Conservation (phyloP, 53 echinoderm and acorn worm genomes). For the Pentamera pediparva region DNA sequence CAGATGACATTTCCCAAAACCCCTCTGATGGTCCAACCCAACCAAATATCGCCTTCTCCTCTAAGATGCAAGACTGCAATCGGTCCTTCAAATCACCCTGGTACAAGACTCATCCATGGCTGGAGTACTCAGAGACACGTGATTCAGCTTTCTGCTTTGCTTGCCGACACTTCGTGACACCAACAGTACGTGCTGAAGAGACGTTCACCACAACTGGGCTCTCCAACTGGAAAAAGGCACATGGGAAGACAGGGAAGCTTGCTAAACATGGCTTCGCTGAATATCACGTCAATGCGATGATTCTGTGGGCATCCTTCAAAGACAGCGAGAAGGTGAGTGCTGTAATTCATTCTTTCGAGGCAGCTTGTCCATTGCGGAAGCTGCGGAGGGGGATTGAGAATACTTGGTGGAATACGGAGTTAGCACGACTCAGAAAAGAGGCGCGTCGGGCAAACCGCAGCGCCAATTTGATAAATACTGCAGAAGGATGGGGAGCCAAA, state of each 20-base stretch:
- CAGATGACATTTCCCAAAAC: too few relatives aligned
- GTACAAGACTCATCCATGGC: not conserved
- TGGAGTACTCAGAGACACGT: not conserved
- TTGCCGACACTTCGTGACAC: not conserved
- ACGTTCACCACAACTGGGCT: not conserved
- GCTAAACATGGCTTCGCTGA: not conserved
- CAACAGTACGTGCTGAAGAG: not conserved
- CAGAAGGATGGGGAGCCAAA: too few relatives aligned
- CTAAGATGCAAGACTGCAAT: not conserved
- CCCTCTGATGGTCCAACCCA: not conserved
- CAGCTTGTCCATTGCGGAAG: too few relatives aligned
- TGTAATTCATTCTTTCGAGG: too few relatives aligned
- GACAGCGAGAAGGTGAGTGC: not conserved
- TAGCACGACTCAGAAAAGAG: too few relatives aligned
- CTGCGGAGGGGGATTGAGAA: too few relatives aligned
- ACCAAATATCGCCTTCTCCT: not conserved
- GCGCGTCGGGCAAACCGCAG: too few relatives aligned
- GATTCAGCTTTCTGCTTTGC: not conserved
- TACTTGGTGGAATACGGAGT: too few relatives aligned
- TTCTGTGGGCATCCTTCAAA: not conserved
- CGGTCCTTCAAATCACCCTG: not conserved
- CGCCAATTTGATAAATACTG: too few relatives aligned
- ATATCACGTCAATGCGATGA: not conserved
- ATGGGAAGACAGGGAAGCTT: not conserved
- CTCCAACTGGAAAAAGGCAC: not conserved